A percentile compares a stretch with the other conserved stretches of the same genome.
phyloP scores from a whole-genome alignment of 2,888 invertebrate genomes.

The Patella depressa region DNA sequence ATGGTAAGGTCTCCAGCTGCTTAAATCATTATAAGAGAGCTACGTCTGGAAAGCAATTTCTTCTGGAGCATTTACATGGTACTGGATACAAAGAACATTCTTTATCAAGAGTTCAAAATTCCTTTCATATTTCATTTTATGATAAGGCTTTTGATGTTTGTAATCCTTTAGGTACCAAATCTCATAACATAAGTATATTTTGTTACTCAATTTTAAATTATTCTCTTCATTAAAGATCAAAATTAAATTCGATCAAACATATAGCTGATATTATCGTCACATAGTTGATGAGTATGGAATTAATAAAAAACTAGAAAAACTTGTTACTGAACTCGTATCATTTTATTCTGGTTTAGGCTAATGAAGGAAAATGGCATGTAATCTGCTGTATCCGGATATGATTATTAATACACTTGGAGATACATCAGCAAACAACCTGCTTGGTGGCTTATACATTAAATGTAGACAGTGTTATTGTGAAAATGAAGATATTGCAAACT shows the following conservation, averaged over 20 bases:
- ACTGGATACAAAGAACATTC: not conserved
- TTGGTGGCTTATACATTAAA: not conserved
- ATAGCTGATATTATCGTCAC: not conserved
- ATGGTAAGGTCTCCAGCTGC: not conserved
- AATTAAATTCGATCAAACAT: not conserved
- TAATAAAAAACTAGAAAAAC: not conserved
- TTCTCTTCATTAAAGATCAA: not conserved
- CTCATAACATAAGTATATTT: not conserved
- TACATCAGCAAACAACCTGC: not conserved
- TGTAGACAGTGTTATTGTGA: not conserved
- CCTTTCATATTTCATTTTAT: not conserved
- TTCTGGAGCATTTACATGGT: not conserved
- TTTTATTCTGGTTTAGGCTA: not conserved
- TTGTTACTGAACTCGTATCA: not conserved
- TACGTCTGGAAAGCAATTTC: not conserved
- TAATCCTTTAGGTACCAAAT: not conserved
- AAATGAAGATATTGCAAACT: not conserved
- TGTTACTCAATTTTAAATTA: not conserved
- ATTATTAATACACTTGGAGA: not conserved
- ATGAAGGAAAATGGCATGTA: not conserved
- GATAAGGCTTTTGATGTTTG: not conserved
- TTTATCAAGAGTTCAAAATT: not conserved
- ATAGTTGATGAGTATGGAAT: not conserved
- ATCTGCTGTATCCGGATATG: too few relatives aligned
- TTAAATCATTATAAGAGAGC: not conserved